A percentile compares a stretch with the other conserved stretches of the same genome.
phyloP scores from a whole-genome alignment of 2,797 vertebrate species.

The Clarias pachynema region DNA sequence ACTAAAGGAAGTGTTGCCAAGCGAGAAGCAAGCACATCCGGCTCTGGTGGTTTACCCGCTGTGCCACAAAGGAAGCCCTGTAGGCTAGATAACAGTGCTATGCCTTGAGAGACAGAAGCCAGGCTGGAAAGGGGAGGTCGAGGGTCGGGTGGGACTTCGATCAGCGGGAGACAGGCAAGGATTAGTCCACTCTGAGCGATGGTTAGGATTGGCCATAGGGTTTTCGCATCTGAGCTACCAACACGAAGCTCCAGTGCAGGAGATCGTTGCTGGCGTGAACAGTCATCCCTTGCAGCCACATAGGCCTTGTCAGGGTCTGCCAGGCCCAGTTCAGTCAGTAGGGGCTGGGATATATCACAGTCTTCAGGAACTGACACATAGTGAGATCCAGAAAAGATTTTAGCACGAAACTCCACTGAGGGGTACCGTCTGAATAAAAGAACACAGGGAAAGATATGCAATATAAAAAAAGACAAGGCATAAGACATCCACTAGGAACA shows the following conservation, averaged over 20 bases:
- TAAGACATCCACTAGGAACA: neutral
- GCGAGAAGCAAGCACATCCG: slow-evolving; percentile 76
- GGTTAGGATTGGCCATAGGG: slow-evolving; percentile 88
- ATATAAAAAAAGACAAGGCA: neutral
- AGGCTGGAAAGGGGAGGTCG: slow-evolving; percentile 81
- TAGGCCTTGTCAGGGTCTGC: slow-evolving; percentile 77
- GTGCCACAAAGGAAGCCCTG: slow-evolving; percentile 80
- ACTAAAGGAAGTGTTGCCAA: slow-evolving; percentile 77
- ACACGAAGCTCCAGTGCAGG: slow-evolving; percentile 76
- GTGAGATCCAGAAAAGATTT: slow-evolving; percentile 75
- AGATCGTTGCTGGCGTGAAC: slow-evolving; percentile 77
- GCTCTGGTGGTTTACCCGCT: slow-evolving; percentile 76
- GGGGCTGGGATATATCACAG: slow-evolving; percentile 76
- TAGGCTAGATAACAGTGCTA: slow-evolving; percentile 83
- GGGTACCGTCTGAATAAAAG: slow-evolving; percentile 79
- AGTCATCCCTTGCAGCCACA: slow-evolving; percentile 81
- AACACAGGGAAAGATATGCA: slow-evolving; percentile 33
- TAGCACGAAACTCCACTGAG: slow-evolving; percentile 87
- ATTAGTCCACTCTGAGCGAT: slow-evolving; percentile 80
- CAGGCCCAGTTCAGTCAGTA: slow-evolving; percentile 85
- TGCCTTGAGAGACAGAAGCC: slow-evolving; percentile 85
- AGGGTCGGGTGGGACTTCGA: slow-evolving; percentile 81
- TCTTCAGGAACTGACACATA: slow-evolving; percentile 86
- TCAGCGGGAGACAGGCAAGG: slow-evolving; percentile 83
- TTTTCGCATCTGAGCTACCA: slow-evolving; percentile 63